Percentiles rank a stretch among this genome's conserved stretches.
Evolutionary conservation across 2,113 vertebrate genomes (phyloP).

Genomic region (Rhea pennata): DNA sequence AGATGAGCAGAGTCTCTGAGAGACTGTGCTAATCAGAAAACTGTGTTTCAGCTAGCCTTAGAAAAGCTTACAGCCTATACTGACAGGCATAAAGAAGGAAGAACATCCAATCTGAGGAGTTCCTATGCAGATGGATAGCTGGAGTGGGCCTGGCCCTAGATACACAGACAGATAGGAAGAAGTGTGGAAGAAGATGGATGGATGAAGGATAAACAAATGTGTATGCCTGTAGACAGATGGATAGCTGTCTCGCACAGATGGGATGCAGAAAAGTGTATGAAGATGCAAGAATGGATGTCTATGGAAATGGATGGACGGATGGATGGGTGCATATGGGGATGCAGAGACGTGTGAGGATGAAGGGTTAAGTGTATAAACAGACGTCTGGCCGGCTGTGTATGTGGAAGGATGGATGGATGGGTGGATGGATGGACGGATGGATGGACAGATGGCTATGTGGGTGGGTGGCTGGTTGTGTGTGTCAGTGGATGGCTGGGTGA

Average conservation of each 20-base stretch:
- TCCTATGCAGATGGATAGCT: background rate
- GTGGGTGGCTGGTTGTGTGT: background rate
- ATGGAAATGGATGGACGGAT: background rate
- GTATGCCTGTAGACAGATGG: background rate
- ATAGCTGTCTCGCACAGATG: background rate
- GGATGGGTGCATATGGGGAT: background rate
- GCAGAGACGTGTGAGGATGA: background rate
- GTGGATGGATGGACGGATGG: background rate
- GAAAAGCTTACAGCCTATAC: background rate
- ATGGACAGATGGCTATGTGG: background rate
- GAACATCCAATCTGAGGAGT: background rate
- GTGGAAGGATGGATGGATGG: background rate
- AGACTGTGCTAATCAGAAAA: background rate
- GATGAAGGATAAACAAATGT: background rate
- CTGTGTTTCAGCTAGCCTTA: background rate
- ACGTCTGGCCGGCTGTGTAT: accelerated
- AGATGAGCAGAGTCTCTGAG: background rate
- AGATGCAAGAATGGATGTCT: background rate
- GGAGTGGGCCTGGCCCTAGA: background rate
- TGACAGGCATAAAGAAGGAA: background rate
- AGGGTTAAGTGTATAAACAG: background rate
- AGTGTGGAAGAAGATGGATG: background rate
- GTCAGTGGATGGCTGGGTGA: background rate
- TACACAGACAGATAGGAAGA: background rate
- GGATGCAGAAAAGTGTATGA: background rate